These are phyloP conservation scores for Heteromormyrus szaboi DNA, from an alignment of 2,797 vertebrate species.

Conservation along the genomic window DNA sequence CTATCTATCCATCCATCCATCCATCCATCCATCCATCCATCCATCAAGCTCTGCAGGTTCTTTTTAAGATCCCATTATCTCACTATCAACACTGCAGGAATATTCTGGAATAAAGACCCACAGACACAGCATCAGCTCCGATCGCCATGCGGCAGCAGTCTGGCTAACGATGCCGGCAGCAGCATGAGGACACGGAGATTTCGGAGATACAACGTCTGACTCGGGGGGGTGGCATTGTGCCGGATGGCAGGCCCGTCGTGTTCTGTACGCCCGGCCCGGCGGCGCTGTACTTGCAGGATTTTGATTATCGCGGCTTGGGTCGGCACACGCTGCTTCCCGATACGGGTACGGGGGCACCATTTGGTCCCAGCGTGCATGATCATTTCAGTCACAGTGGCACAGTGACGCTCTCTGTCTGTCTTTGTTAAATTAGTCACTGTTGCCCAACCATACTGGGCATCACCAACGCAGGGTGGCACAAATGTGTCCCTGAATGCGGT, in stretches of 20 bases:
- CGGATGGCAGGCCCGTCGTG: not conserved
- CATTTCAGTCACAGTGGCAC: not conserved
- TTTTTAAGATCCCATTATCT: not conserved
- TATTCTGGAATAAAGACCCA: not conserved
- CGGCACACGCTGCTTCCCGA: not conserved
- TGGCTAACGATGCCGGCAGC: not conserved
- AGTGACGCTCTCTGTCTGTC: not conserved
- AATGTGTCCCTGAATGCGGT: not conserved
- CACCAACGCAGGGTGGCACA: not conserved
- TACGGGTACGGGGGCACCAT: no score
- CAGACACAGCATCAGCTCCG: not conserved
- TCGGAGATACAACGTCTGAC: not conserved
- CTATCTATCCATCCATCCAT: not conserved
- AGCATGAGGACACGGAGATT: not conserved
- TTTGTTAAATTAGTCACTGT: not conserved
- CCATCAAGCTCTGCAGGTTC: not conserved
- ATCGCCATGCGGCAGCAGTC: not conserved
- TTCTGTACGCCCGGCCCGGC: constrained; percentile 19
- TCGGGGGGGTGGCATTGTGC: not conserved
- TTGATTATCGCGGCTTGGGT: not conserved
- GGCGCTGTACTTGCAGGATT: not conserved
- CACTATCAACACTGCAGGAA: not conserved
- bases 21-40: not conserved
- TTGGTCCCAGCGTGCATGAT: not conserved
- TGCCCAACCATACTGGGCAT: not conserved